Base-by-base conservation (phyloP, 1,140 invertebrate genomes). In the Kradibia gibbosae region DNA sequence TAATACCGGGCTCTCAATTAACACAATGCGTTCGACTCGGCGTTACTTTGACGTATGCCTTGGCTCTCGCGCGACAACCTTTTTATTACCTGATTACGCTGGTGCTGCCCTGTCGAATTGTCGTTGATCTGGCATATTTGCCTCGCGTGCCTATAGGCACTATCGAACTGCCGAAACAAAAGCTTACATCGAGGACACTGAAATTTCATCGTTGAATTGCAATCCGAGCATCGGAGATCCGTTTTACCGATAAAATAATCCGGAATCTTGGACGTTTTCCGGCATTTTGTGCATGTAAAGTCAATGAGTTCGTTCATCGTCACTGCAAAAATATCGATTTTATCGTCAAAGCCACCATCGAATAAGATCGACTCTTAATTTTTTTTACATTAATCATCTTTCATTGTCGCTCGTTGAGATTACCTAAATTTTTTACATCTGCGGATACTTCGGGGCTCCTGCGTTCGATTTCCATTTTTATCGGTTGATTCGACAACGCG, bases 221-320 rank as follows among this genome's bases (percentile, higher is more conserved):
- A 82, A 34, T 73, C 31, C 0, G 45, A n/a, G 28, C 75, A 82
- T 25, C 73, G 13, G 1, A 71, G 10, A 11, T 73, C 75, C 0
- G 53, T 62, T 20, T 73, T 75, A n/a, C 39, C 36, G 0, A 55
- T 1, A 20, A 82, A 72, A n/a, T 78, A 57, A 11, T 78, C 55
- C 17, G 75, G 34, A 39, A 73, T 82, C 8, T 73, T 73, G 2
- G 36, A 28, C 8, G 80, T 78, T 22, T 20, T n/a, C 0, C 53
- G 74, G 11, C 74, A 77, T 22, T 77, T 81, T 20, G 80, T 77
- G 22, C 80, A 81, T 3, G 74, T 81, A 22, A 77, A 77, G 39
- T 60, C 53, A 28, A 81, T 81, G 0, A 77, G 53, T 4, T 77
- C 28, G 34, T 50, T 67, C 20, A 76, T 11, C 3, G 22, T 13